Base-by-base conservation (phyloP, 2,113 vertebrate genomes). In the Psittacara wagleri region DNA sequence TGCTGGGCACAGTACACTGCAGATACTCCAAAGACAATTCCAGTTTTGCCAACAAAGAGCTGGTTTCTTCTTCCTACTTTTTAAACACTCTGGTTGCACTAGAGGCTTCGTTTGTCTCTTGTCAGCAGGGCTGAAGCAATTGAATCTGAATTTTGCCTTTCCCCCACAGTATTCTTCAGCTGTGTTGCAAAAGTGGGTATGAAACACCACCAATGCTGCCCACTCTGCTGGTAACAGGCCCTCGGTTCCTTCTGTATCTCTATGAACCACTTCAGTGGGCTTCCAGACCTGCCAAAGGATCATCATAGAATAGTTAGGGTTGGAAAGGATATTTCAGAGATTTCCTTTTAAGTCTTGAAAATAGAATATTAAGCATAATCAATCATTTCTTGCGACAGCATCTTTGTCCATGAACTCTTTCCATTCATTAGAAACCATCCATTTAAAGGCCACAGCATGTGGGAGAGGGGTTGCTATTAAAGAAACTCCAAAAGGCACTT, bases 301-400 rank as follows among this genome's bases (percentile, higher is more conserved):
- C 44, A 44, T 19, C 44, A 44, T 44, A 44, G 44, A 44, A 44
- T 18, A 44, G 44, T 44, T 5, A 44, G 44, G 1, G 44, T 44
- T 44, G 18, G 44, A 94, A 92, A 92, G 61, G 73, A 64, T 92
- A 92, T 86, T 95, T 86, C 79, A 86, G 80, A 90, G 54, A 78
- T 86, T 86, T 95, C 63, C 61, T 90, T 93, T 90, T 78, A 90
- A 90, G 82, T 78, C 76, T 55, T 70, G 95, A 88, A 94, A 93
- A 86, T 86, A 92, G 95, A 93, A 88, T 90, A 92, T 81, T 84
- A 93, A 90, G 69, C 46, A 57, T 13, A 86, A 95, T 95, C 89
- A 87, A 66, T 88, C 90, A 92, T 86, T 93, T 64, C 68, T 64
- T 3, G 2, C 31, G 83, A 93, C 95, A 95, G 61, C 17, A 86